phyloP scores from a whole-genome alignment of 2,797 vertebrate species.

The Cossypha niveicapilla region DNA sequence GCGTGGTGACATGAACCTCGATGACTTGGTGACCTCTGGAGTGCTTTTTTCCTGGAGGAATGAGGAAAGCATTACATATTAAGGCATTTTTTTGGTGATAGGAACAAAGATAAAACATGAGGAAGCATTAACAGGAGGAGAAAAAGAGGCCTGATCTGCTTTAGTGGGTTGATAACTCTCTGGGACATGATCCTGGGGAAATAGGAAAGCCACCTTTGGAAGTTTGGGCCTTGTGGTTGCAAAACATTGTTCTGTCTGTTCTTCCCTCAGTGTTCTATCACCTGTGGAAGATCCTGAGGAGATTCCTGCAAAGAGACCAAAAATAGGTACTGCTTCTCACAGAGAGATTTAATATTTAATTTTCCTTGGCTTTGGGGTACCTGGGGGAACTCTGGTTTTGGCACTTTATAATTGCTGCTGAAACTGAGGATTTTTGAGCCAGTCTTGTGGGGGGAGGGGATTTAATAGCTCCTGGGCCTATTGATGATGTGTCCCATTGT shows the following conservation, averaged over 20 bases:
- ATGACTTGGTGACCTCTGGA: not conserved
- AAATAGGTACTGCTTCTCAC: constrained; percentile 60
- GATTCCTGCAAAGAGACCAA: constrained; percentile 33
- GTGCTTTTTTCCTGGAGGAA: not conserved
- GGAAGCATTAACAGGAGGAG: not conserved
- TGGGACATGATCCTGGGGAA: not conserved
- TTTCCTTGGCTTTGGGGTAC: not conserved
- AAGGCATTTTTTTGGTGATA: not conserved
- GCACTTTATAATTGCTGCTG: not conserved
- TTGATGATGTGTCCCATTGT: fast-evolving
- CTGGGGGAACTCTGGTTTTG: not conserved
- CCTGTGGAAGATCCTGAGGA: constrained; percentile 50
- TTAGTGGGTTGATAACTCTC: not conserved
- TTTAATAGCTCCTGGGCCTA: fast-evolving
- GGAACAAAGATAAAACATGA: fast-evolving
- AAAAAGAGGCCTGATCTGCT: not conserved
- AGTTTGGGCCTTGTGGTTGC: not conserved
- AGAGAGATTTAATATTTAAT: fast-evolving
- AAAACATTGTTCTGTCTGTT: not conserved
- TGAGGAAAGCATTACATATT: fast-evolving
- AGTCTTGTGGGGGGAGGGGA: not conserved
- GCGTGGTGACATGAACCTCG: fast-evolving
- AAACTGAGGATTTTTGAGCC: not conserved
- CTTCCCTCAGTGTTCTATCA: constrained; percentile 38
- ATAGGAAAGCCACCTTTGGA: not conserved